A percentile compares a stretch with the other conserved stretches of the same genome.
Conservation (phyloP, 2,797 vertebrate species). For the Limnodromus scolopaceus region DNA sequence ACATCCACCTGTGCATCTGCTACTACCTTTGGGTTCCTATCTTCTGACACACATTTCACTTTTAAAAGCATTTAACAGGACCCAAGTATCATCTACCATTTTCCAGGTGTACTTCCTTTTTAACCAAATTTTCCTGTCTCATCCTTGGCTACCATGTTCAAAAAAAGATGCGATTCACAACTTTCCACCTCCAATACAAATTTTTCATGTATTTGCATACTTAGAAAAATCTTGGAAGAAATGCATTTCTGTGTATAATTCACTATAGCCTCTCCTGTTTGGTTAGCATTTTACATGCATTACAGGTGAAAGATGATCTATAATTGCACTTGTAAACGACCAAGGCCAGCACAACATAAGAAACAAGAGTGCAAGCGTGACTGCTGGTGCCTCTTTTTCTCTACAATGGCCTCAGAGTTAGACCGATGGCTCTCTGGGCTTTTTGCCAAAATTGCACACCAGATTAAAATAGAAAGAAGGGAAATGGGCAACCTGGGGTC, state of each 20-base stretch:
- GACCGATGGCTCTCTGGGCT: slow-evolving; percentile 36
- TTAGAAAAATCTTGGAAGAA: neutral
- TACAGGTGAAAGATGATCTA: neutral
- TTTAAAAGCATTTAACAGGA: neutral
- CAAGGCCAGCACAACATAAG: neutral
- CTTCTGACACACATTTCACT: neutral
- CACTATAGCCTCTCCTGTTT: neutral
- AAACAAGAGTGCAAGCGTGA: neutral
- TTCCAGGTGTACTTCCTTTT: neutral
- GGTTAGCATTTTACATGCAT: neutral
- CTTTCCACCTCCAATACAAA: neutral
- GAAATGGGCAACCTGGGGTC: slow-evolving; percentile 37
- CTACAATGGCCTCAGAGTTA: neutral
- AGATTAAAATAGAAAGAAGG: slow-evolving; percentile 56
- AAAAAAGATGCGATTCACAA: neutral
- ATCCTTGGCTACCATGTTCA: neutral
- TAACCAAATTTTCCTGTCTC: neutral
- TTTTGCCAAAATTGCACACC: slow-evolving; percentile 43
- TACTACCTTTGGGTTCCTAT: neutral
- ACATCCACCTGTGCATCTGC: neutral
- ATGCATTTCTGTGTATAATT: neutral
- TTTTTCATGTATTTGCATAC: neutral
- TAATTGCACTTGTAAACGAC: neutral
- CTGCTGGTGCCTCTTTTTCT: slow-evolving; percentile 29
- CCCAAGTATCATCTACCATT: neutral